Conservation (phyloP, 2,888 invertebrate species). For the Drosophila fungiperda region DNA sequence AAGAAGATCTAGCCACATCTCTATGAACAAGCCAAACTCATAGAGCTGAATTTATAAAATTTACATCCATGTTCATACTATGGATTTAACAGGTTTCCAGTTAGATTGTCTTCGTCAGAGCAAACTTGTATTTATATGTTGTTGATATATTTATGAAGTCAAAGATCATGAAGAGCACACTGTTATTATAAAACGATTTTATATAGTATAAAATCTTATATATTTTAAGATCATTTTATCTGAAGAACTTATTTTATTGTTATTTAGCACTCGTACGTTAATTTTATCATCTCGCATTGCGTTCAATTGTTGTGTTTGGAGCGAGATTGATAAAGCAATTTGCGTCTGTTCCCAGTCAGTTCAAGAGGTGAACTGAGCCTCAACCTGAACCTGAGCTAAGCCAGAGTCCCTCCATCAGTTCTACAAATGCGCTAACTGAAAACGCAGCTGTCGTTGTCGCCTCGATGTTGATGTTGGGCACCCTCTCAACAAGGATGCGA, state of each 20-base stretch:
- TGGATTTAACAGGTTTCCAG: neutral
- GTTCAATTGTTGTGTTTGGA: neutral
- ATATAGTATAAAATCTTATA: neutral
- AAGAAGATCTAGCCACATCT: neutral
- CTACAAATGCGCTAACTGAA: constrained; percentile 53
- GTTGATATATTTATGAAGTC: too few species aligned
- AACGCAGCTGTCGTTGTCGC: constrained; percentile 65
- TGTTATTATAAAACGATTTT: neutral
- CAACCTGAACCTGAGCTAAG: neutral
- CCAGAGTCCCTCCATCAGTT: constrained; percentile 14
- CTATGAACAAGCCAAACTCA: neutral
- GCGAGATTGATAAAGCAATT: constrained; percentile 39
- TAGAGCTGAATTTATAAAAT: neutral
- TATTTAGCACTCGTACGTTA: neutral
- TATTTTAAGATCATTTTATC: neutral
- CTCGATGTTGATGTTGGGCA: constrained; percentile 11
- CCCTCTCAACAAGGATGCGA: constrained; percentile 24
- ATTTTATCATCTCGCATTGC: neutral
- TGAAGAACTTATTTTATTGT: neutral
- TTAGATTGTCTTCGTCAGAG: neutral
- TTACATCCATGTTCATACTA: too few species aligned
- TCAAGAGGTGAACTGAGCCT: constrained; percentile 69
- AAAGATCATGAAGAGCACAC: neutral
- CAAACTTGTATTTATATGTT: neutral
- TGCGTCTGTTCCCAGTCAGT: constrained; percentile 45